Evolutionary conservation across 2,113 vertebrate genomes (phyloP).

Genomic region (Helogale parvula): DNA sequence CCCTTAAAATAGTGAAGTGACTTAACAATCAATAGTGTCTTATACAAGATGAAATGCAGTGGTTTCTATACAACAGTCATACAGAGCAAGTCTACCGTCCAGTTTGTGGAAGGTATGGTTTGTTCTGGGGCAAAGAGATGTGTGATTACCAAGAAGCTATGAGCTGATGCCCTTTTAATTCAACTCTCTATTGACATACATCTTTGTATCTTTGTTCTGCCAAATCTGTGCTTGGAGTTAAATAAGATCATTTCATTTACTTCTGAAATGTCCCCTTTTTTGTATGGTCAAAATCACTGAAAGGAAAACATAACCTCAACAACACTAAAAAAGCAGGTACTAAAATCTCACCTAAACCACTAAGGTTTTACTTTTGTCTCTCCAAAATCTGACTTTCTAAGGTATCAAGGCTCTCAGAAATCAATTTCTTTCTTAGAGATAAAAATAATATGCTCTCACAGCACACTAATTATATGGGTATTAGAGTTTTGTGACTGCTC

Average conservation of each 20-base stretch:
- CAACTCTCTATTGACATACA: neutral
- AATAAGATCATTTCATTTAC: neutral
- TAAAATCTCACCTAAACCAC: neutral
- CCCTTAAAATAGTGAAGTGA: neutral
- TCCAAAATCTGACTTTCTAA: constrained; percentile 13
- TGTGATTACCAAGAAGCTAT: neutral
- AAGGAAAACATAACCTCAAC: neutral
- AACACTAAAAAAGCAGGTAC: neutral
- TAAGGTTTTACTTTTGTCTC: neutral
- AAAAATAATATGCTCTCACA: constrained; percentile 13
- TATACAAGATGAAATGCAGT: neutral
- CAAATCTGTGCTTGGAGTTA: constrained; percentile 4
- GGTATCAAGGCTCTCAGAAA: constrained; percentile 11
- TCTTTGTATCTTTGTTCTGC: neutral
- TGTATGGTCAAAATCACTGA: neutral
- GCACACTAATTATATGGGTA: neutral
- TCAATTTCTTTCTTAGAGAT: neutral
- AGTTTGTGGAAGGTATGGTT: neutral
- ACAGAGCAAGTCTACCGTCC: neutral
- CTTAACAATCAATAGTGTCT: neutral
- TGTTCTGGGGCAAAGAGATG: neutral
- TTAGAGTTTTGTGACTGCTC: neutral
- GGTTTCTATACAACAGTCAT: neutral
- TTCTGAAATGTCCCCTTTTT: neutral
- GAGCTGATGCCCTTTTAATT: neutral